Evolutionary conservation across 2,797 vertebrate genomes (phyloP), one percentile per base, ranked within the genome.

Genomic region (Pyrocephalus nanus): DNA sequence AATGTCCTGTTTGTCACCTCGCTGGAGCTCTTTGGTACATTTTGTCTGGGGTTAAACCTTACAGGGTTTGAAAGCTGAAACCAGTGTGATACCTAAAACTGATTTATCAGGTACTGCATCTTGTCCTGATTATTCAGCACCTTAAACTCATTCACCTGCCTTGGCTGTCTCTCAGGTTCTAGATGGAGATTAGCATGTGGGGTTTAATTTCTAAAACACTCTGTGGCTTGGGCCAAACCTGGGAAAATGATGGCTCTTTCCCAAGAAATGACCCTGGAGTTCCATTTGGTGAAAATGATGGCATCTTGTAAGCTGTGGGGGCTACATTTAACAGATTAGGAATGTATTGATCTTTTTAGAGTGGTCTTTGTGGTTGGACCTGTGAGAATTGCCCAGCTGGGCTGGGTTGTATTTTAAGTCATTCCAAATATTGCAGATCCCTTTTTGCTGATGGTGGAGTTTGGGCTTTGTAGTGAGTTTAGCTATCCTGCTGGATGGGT

Each of bases 101-200:
- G 42, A 76, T 86, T 86, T 87, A 87, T 91, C 72, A 85, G 78
- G 53, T 71, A 22, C 72, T 88, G 88, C 65, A 36, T 64, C 92
- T 89, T 73, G 57, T 61, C 88, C 42, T 92, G 48, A 82, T 93
- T 92, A 88, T 84, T 94, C 93, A 93, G 92, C 96, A 95, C 69
- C 65, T 89, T 89, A 22, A 79, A 79, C 64, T 87, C 69, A 60
- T 45, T 94, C 57, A 77, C 84, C 84, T 95, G 77, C 62, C 64
- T 70, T 87, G 86, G 64, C 90, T 82, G 71, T 57, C 21, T 90
- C 67, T 87, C 61, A 16, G 42, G 53, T 92, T 87, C 69, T 67
- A 53, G 64, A 32, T 29, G n/a, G 78, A 87, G 91, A 83, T 94
- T 92, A 95, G 73, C 42, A 34, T 43, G 77, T 76, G 71, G 32